Evolutionary conservation across 2,113 vertebrate species (phyloP).

Genomic region (Pygathrix nemaeus): DNA sequence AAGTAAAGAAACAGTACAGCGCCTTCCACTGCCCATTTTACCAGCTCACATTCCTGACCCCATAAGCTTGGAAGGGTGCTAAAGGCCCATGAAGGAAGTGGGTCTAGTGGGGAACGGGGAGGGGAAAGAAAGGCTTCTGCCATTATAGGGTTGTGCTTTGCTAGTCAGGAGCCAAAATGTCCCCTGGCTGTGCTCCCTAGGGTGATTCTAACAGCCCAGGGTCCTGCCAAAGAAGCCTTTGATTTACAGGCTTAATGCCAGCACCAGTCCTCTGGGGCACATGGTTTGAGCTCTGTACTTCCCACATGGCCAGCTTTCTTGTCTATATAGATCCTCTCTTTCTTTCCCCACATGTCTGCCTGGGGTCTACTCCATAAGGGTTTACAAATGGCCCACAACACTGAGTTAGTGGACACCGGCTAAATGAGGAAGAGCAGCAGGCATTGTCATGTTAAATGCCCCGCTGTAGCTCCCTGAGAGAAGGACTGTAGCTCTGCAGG

Average conservation of each 20-base stretch:
- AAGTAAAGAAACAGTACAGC: slow-evolving; percentile 11
- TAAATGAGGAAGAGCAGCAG: not conserved
- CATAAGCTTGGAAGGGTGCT: slow-evolving; percentile 30
- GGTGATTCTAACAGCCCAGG: slow-evolving; percentile 43
- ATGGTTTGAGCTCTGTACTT: not conserved
- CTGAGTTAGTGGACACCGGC: not conserved
- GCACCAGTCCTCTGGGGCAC: not conserved
- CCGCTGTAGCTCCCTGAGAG: not conserved
- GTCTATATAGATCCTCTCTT: not conserved
- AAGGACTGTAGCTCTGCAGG: slow-evolving; percentile 60
- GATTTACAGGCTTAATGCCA: not conserved
- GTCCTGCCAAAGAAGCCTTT: slow-evolving; percentile 65
- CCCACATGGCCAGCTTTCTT: not conserved
- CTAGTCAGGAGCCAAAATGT: slow-evolving; percentile 48
- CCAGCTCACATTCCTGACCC: not conserved
- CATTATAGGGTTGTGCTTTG: slow-evolving; percentile 68
- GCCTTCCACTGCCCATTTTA: not conserved
- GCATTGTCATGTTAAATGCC: not conserved
- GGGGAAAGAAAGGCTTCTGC: slow-evolving; percentile 30
- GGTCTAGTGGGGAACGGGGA: not conserved
- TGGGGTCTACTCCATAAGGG: not conserved
- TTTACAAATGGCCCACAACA: slow-evolving; percentile 24
- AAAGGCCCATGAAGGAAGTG: not conserved
- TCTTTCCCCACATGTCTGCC: not conserved
- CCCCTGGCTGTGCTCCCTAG: not conserved